Conservation (phyloP, 2,113 vertebrate genomes). For the Nothocercus nigrocapillus region DNA sequence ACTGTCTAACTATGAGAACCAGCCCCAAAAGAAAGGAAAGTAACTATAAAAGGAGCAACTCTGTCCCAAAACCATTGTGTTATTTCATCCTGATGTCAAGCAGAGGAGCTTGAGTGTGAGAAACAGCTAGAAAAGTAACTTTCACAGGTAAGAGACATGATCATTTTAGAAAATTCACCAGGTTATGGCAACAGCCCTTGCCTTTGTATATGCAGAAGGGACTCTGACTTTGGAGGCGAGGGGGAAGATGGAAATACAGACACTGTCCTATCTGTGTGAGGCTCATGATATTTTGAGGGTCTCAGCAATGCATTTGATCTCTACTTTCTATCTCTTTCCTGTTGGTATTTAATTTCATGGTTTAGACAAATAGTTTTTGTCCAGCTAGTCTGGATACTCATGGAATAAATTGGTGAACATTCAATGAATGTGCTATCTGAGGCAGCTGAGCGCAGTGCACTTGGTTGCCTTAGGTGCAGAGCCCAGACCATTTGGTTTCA, state of each 20-base stretch:
- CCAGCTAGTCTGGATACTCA: background rate
- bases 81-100: background rate
- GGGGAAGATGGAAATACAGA: background rate
- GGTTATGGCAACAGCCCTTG: background rate
- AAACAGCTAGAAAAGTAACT: background rate
- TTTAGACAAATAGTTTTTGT: background rate
- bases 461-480: rapidly evolving
- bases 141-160: background rate
- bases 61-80: background rate
- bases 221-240: background rate
- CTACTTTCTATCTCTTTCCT: background rate
- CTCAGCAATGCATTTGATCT: background rate
- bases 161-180: background rate
- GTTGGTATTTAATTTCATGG: background rate
- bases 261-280: background rate
- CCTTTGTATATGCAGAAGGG: background rate
- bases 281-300: background rate
- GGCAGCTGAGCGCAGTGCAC: background rate
- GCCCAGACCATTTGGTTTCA: background rate
- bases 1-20: background rate
- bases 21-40: background rate
- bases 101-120: background rate
- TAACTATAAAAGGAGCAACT: background rate
- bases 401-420: background rate
- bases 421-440: background rate